Evolutionary conservation across 1,140 invertebrate genomes (phyloP).

Genomic region (Trichonephila inaurata): DNA sequence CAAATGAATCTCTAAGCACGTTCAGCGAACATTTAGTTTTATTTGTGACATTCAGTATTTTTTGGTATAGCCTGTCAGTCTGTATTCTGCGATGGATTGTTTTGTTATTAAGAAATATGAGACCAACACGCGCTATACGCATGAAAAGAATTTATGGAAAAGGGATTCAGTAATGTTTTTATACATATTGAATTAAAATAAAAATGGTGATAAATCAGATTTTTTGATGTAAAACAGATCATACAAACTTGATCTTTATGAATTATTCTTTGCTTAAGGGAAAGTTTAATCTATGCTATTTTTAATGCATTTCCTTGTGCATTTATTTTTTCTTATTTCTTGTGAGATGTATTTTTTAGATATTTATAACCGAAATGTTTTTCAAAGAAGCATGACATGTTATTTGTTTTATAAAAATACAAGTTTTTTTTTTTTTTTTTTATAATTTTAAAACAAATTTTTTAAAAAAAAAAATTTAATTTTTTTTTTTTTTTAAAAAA

Average conservation of each 20-base stretch:
- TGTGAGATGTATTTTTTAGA: too few relatives aligned
- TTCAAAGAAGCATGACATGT: too few relatives aligned
- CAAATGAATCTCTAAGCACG: conserved; percentile 22
- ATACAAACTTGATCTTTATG: not conserved
- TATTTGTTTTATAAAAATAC: too few relatives aligned
- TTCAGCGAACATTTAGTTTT: conserved; percentile 24
- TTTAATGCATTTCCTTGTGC: too few relatives aligned
- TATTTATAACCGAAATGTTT: too few relatives aligned
- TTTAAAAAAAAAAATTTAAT: too few relatives aligned
- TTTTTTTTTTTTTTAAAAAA: too few relatives aligned
- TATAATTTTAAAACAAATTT: too few relatives aligned
- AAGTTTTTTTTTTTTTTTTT: too few relatives aligned
- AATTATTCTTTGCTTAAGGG: not conserved
- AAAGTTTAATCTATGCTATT: not conserved
- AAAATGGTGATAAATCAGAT: not conserved
- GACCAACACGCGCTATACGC: not conserved
- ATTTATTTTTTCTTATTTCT: too few relatives aligned
- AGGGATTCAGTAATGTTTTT: not conserved
- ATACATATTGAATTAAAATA: not conserved
- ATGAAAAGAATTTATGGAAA: not conserved
- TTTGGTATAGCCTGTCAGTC: conserved; percentile 1
- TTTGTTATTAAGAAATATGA: conserved; percentile 7
- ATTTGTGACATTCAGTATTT: not conserved
- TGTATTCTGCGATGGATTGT: not conserved
- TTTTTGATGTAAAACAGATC: not conserved